Conservation (phyloP, 2,113 vertebrate genomes). For the Ptychochromis oligacanthus region DNA sequence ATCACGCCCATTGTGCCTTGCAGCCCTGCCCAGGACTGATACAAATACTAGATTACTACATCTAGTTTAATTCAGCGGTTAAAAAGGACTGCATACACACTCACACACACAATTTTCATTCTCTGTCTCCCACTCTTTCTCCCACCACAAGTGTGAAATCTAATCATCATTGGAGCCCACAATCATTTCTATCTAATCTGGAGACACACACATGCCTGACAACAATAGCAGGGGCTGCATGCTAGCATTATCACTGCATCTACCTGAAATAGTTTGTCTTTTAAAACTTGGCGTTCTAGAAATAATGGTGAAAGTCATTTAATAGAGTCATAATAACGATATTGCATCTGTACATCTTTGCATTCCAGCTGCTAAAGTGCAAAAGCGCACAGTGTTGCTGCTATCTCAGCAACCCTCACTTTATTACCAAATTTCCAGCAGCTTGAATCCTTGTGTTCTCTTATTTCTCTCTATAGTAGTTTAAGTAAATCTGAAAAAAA, state of each 20-base stretch:
- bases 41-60: conserved; percentile 40
- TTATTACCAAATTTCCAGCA: neutral
- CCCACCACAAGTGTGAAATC: conserved; percentile 66
- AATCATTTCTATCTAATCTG: conserved; percentile 71
- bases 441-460: conserved; percentile 1
- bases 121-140: conserved; percentile 47
- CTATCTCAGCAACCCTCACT: conserved; percentile 24
- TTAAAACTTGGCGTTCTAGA: conserved; percentile 11
- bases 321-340: neutral
- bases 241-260: conserved; percentile 18
- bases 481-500: conserved; percentile 38
- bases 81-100: conserved; percentile 19
- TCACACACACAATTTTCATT: conserved; percentile 20
- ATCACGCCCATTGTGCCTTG: conserved; percentile 62
- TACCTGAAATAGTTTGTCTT: conserved; percentile 19
- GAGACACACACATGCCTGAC: conserved; percentile 49
- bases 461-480: conserved; percentile 26
- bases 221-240: conserved; percentile 36
- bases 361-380: conserved; percentile 27
- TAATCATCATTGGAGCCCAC: conserved; percentile 62
- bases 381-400: neutral
- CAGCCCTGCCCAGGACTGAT: conserved; percentile 23
- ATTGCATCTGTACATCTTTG: neutral
- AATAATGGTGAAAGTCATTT: neutral
- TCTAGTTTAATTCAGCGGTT: conserved; percentile 32